Evolutionary conservation across 1,140 invertebrate genomes (phyloP), one percentile per base, ranked within the genome.

Genomic region (Hyles euphorbiae): DNA sequence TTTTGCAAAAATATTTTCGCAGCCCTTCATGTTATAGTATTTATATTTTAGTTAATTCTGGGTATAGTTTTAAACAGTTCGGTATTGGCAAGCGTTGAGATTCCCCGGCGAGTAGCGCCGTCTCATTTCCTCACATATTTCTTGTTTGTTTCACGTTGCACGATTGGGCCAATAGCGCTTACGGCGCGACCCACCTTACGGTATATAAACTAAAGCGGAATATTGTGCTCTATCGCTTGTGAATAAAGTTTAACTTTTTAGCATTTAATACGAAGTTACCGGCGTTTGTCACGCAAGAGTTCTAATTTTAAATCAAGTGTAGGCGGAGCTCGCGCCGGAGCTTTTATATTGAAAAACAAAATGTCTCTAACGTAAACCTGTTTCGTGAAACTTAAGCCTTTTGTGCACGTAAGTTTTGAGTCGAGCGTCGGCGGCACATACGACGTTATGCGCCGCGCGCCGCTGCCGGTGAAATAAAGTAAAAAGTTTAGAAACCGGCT

Each of bases 221-320:
- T 84, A 83, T 72, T 87, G 78, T 77, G 76, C 82, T 76, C 77
- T 88, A 87, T 77, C 61, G 70, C 85, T 72, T 77, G 65, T 53
- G 59, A 70, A 88, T 86, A 88, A 83, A 85, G 82, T 83, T 83
- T 83, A 86, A 86, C 82, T 85, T 80, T 85, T 84, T 78, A 79
- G 60, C 72, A 81, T 86, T 74, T 81, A 85, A 85, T 76, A 78
- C 69, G 65, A 75, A 79, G 76, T 81, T 84, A 81, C 76, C 82
- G 77, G 80, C 85, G 82, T 86, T 88, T 86, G 79, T 88, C 81
- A 88, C 72, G 85, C 82, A 83, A 86, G 82, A 79, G 85, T 86
- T 88, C 83, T 87, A 85, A 88, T 88, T 88, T 88, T 86, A 88
- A 88, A 88, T 86, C 81, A 83, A 87, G 83, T 84, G 85, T 88